A percentile compares a stretch with the other conserved stretches of the same genome.
Evolutionary conservation across 2,113 vertebrate genomes (phyloP).

Genomic region (Leuciscus idus): DNA sequence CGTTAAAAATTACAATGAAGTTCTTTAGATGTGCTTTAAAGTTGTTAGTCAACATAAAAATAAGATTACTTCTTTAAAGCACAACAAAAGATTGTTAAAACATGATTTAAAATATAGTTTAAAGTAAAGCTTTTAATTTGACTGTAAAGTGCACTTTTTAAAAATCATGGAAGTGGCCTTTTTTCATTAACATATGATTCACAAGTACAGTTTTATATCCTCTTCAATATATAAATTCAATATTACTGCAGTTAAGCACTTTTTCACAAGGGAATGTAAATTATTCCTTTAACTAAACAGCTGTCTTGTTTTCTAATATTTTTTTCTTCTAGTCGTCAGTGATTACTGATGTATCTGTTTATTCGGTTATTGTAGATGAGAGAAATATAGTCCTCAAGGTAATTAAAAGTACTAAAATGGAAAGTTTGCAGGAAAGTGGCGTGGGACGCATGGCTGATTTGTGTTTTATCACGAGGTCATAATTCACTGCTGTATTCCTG

Average conservation of each 20-base stretch:
- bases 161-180: background rate
- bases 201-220: background rate
- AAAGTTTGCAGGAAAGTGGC: constrained; percentile 51
- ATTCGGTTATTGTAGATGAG: background rate
- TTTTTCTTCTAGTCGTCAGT: background rate
- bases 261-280: background rate
- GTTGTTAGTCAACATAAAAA: background rate
- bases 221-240: no score
- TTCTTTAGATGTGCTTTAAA: background rate
- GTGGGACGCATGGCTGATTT: constrained; percentile 76
- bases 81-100: background rate
- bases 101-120: background rate
- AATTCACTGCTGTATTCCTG: constrained; percentile 83
- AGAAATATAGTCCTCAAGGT: background rate
- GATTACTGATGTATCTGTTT: background rate
- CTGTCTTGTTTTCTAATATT: background rate
- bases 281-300: background rate
- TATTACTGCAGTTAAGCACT: background rate
- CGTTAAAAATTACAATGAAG: background rate
- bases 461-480: constrained; percentile 77
- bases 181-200: background rate
- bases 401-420: background rate
- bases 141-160: background rate
- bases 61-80: background rate
- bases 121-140: background rate